A percentile compares a stretch with the other conserved stretches of the same genome.
phyloP scores from a whole-genome alignment of 2,888 invertebrate genomes.

The Mythimna pallens region DNA sequence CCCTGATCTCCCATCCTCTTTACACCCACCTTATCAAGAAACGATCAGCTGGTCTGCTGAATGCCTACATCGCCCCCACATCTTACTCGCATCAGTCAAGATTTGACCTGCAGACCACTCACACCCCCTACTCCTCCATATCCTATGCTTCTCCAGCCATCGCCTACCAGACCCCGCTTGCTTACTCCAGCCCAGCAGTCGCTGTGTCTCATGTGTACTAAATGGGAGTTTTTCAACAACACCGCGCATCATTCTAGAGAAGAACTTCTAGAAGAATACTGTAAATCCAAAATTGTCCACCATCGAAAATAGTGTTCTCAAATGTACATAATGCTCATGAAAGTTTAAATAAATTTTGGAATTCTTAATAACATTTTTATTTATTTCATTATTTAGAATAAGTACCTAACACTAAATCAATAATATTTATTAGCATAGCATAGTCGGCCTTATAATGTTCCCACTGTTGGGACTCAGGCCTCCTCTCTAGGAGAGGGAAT shows the following conservation, averaged over 20 bases:
- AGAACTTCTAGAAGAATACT: slow-evolving; percentile 13
- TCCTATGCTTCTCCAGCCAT: slow-evolving; percentile 58
- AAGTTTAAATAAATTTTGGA: slow-evolving; percentile 50
- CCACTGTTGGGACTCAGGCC: too few relatives aligned
- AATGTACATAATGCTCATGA: slow-evolving; percentile 45
- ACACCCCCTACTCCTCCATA: slow-evolving; percentile 65
- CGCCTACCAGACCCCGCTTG: slow-evolving; percentile 49
- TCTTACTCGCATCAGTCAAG: slow-evolving; percentile 69
- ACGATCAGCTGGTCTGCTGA: slow-evolving; percentile 44
- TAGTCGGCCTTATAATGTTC: too few relatives aligned
- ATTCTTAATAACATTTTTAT: slow-evolving; percentile 40
- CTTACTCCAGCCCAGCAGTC: slow-evolving; percentile 39
- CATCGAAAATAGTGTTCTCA: slow-evolving; percentile 33
- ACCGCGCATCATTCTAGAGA: not conserved
- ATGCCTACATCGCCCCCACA: slow-evolving; percentile 43
- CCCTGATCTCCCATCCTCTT: slow-evolving; percentile 70
- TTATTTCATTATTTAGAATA: slow-evolving; percentile 34
- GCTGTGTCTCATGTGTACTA: slow-evolving; percentile 46
- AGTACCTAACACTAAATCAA: too few relatives aligned
- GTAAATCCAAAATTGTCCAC: slow-evolving; percentile 55
- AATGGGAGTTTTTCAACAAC: slow-evolving; percentile 7
- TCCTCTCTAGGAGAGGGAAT: too few relatives aligned
- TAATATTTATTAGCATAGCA: too few relatives aligned
- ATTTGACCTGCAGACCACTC: slow-evolving; percentile 65
- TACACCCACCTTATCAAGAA: slow-evolving; percentile 60